Base-by-base conservation (phyloP, 1,140 invertebrate species). In the Hermetia illucens region DNA sequence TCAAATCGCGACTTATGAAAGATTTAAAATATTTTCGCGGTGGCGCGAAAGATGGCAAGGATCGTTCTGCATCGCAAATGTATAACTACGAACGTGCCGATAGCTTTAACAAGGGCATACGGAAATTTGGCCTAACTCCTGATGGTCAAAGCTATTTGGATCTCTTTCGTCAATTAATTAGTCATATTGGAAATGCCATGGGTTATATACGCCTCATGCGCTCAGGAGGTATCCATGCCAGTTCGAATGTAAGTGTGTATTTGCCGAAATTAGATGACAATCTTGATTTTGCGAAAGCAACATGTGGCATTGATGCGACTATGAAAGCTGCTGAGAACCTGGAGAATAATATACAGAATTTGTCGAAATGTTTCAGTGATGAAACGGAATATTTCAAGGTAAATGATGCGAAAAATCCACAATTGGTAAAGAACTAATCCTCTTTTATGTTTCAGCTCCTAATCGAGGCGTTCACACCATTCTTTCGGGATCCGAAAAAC, bases 101-200 rank as follows among this genome's bases (percentile, higher is more conserved):
- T 40, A 92, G 89, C 54, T 95, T 98, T 55, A 91, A 95, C 52
- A 80, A 83, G 52, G 83, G 80, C 12, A 94, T 98, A 41, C 68
- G 82, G 40, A 89, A 92, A 54, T 61, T 98, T 5, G 94, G 91
- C 0, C 55, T 90, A 25, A 80, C 79, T 21, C 64, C 76, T 22
- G 83, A 92, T 49, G 88, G 87, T 5, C 58, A 79, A 34, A 86
- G 80, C 41, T 95, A 90, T 58, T 71, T 98, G 50, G 94, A 98
- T 63, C 72, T 92, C 44, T 98, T 98, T 63, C 68, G 94, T 27
- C 76, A 82, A 44, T 63, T 96, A 1, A 87, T 98, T 21, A 90
- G 82, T 21, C 87, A 96, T 52, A 93, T 97, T 49, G 92, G 93
- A 10, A 98, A 98, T 67, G 88, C 91, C 2, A 78, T 98, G 67